Percentiles rank a stretch among this genome's conserved stretches.
These are phyloP conservation scores for Phenganax marumi DNA, from an alignment of 92 coral and sea anemone species.

Conservation along the genomic window DNA sequence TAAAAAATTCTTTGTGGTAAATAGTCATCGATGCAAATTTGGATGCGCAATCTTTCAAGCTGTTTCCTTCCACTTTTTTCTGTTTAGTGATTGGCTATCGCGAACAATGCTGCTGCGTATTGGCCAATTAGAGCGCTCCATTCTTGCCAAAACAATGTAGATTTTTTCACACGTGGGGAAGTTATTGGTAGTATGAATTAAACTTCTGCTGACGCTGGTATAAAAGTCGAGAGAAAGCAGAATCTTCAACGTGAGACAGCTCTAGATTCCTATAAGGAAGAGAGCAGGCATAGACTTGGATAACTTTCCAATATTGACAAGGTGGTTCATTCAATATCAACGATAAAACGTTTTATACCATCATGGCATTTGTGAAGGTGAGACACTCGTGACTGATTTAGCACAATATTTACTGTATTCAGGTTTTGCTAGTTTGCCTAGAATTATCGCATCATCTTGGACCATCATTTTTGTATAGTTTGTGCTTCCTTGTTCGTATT, in stretches of 20 bases:
- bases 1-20: too few species aligned
- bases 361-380: constrained; percentile 31
- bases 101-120: constrained; percentile 10
- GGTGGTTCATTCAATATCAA: background rate
- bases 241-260: background rate
- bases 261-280: constrained; percentile 2
- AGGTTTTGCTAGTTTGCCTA: background rate
- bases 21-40: background rate
- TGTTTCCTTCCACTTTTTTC: background rate
- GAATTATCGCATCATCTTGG: background rate
- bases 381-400: background rate
- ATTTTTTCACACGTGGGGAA: constrained; percentile 32
- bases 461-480: constrained; percentile 1
- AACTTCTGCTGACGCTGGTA: constrained; percentile 26
- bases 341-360: background rate
- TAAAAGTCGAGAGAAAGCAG: constrained; percentile 3
- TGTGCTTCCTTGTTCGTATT: background rate
- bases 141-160: constrained; percentile 27
- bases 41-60: background rate
- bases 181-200: background rate
- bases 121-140: background rate
- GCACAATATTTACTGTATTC: background rate
- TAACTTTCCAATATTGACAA: background rate
- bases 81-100: constrained; percentile 15
- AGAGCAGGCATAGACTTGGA: background rate